Percentiles rank a stretch among this genome's conserved stretches.
Conservation (phyloP, 2,113 vertebrate species). For the Menura novaehollandiae region DNA sequence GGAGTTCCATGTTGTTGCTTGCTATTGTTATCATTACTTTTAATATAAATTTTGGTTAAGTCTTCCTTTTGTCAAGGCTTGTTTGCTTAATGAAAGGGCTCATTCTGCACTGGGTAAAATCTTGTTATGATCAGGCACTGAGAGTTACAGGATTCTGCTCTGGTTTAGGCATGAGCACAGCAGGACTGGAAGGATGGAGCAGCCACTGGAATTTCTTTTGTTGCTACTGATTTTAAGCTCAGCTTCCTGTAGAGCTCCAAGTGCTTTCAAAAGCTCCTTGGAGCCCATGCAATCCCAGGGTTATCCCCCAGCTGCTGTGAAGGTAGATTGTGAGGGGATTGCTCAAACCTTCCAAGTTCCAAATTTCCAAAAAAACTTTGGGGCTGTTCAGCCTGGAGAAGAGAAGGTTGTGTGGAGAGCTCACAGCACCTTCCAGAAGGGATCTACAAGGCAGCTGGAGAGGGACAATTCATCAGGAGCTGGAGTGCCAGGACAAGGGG, state of each 20-base stretch:
- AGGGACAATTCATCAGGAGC: not conserved
- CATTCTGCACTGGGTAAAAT: not conserved
- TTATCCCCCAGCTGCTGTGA: not conserved
- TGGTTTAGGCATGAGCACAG: not conserved
- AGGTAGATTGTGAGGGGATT: not conserved
- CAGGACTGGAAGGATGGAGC: not conserved
- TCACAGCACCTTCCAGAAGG: not conserved
- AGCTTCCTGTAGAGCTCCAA: not conserved
- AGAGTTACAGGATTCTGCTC: not conserved
- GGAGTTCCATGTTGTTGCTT: not conserved
- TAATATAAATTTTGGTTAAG: not conserved
- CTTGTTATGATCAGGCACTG: not conserved
- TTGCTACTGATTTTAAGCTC: not conserved
- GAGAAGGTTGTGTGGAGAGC: not conserved
- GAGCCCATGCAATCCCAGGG: not conserved
- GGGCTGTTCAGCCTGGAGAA: not conserved
- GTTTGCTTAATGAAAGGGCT: not conserved
- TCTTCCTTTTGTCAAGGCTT: not conserved
- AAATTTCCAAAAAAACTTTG: not conserved
- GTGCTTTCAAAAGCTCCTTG: not conserved
- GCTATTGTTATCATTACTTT: not conserved
- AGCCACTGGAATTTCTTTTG: not conserved
- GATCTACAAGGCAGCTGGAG: too few relatives aligned
- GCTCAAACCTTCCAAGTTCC: not conserved
- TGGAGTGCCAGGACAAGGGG: not conserved